phyloP scores from a whole-genome alignment of 2,113 vertebrate species.

The Rhinoptilus africanus region DNA sequence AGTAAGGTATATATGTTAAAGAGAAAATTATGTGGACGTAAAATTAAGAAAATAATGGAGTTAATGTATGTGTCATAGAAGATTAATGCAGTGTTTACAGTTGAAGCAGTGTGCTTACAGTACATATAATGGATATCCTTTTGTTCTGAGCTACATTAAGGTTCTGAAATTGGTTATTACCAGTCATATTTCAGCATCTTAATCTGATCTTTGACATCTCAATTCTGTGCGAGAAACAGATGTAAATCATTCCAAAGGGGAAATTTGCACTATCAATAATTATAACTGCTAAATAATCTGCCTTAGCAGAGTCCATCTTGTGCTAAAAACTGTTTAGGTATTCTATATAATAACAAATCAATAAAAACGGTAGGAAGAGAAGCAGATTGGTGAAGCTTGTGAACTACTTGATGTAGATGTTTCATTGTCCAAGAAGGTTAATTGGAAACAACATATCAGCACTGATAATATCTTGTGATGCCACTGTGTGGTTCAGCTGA shows the following conservation, averaged over 20 bases:
- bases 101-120: neutral
- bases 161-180: neutral
- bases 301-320: neutral
- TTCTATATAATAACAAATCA: neutral
- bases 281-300: neutral
- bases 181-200: constrained; percentile 7
- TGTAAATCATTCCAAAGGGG: neutral
- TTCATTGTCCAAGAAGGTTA: neutral
- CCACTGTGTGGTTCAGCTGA: neutral
- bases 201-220: neutral
- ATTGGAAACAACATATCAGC: neutral
- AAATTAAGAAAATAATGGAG: neutral
- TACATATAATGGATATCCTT: neutral
- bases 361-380: neutral
- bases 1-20: neutral
- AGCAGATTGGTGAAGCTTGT: neutral
- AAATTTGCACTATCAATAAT: neutral
- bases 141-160: neutral
- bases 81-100: neutral
- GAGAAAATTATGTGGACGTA: neutral
- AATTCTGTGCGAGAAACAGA: neutral
- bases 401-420: neutral
- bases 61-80: neutral
- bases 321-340: neutral
- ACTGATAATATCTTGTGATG: neutral